Base-by-base conservation (phyloP, 2,113 vertebrate species). In the Neolamprologus kungweensis region DNA sequence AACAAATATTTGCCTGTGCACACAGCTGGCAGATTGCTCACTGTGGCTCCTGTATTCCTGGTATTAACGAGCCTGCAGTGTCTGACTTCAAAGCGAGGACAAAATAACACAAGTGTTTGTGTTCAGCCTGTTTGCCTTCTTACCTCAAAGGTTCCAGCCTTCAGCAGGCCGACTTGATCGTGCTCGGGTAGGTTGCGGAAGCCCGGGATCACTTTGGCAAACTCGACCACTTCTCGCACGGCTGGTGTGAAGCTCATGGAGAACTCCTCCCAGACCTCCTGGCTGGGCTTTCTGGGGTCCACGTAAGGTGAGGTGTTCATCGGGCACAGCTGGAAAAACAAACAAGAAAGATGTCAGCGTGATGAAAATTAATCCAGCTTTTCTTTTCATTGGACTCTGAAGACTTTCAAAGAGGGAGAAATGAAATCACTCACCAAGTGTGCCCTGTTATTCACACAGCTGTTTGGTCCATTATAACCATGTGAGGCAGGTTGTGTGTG, bases 181-280 rank as follows among this genome's bases (percentile, higher is more conserved):
- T 98, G 97, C 86, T 99, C 98, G 3, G 97, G 97, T 87, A 99
- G 97, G 85, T 99, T 97, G 85, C 97, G 96, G 95, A 99, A 99
- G 68, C 98, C 99, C 1, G 98, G 98, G 92, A 99, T 98, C 75
- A 97, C 97, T 95, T 99, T 98, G 88, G 98, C 98, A 33, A 99
- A 99, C 88, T 99, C 99, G 58, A 99, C 99, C 78, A 99, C 99
- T 91, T 99, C 98, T 89, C 97, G 97, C 86, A 99, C 98, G 1
- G 98, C 98, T 3, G 99, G 98, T 8, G 98, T 99, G 94, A 99
- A 99, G 92, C 98, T 99, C 97, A 97, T 94, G 28, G 99, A 99
- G 94, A 99, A 99, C 93, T 99, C 98, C 96, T 99, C 99, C 99
- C 99, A 99, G 91, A 99, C 94, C 94, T 99, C 97, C 94, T 99